Conservation (phyloP, 1,140 invertebrate genomes). For the Ceratosolen fusciceps region DNA sequence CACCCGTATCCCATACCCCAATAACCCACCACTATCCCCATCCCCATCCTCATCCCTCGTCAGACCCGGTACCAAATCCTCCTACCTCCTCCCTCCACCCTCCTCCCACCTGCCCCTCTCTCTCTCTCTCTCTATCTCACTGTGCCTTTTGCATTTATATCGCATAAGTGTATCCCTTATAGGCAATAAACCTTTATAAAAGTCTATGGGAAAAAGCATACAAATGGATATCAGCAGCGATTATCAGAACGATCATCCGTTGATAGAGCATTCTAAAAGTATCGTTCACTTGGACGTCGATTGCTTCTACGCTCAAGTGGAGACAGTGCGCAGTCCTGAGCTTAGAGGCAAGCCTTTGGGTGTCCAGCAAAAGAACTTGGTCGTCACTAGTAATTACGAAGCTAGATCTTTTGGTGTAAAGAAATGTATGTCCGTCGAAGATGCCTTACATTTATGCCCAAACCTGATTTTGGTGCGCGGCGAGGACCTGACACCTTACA, state of each 20-base stretch:
- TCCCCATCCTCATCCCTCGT: no score
- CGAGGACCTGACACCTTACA: slow-evolving; percentile 83
- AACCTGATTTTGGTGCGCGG: slow-evolving; percentile 80
- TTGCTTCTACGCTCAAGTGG: slow-evolving; percentile 88
- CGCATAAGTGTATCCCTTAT: slow-evolving; percentile 7
- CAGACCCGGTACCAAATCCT: no score
- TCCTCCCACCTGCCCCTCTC: no score
- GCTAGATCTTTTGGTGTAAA: slow-evolving; percentile 80
- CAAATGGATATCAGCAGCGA: slow-evolving; percentile 64
- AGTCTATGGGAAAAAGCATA: slow-evolving; percentile 45
- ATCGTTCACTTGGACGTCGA: slow-evolving; percentile 86
- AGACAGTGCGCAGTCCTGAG: slow-evolving; percentile 80
- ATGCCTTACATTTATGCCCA: slow-evolving; percentile 79
- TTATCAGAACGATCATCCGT: slow-evolving; percentile 57
- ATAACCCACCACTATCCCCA: no score
- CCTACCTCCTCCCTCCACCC: no score
- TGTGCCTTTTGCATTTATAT: slow-evolving; percentile 32
- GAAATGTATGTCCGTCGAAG: slow-evolving; percentile 81
- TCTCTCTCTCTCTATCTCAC: no score
- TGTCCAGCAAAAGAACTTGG: slow-evolving; percentile 84
- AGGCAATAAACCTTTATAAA: slow-evolving; percentile 27
- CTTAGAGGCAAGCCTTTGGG: slow-evolving; percentile 78
- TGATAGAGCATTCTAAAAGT: slow-evolving; percentile 72
- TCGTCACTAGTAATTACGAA: slow-evolving; percentile 86
- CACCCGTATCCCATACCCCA: no score